Evolutionary conservation across 1,140 invertebrate genomes (phyloP).

Genomic region (Lepidostoma basale): DNA sequence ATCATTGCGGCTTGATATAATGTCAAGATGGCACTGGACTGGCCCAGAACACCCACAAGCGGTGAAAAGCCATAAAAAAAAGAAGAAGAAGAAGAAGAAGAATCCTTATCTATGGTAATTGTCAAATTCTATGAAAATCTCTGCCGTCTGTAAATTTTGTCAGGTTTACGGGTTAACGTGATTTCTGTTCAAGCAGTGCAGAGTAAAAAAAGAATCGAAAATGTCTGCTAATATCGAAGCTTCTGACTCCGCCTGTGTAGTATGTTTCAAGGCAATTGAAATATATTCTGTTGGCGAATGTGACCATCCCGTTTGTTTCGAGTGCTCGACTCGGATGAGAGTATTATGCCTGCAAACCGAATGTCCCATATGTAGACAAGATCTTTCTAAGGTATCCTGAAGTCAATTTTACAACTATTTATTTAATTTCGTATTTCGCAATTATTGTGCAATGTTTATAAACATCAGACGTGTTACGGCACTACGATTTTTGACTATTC

Average conservation of each 20-base stretch:
- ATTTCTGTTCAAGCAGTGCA: background rate
- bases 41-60: no score
- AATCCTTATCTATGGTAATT: no score
- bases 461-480: no score
- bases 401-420: background rate
- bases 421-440: background rate
- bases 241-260: slow-evolving; percentile 67
- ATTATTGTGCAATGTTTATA: slow-evolving; percentile 4
- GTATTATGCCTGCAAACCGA: slow-evolving; percentile 91
- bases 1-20: no score
- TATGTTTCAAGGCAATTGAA: slow-evolving; percentile 85
- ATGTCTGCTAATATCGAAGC: slow-evolving; percentile 20
- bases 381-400: slow-evolving; percentile 79
- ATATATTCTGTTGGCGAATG: slow-evolving; percentile 81
- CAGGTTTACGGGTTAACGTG: slow-evolving; percentile 1
- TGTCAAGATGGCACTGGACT: no score
- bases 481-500: no score
- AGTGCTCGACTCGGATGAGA: slow-evolving; percentile 93
- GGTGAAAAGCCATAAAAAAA: no score
- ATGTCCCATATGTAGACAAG: slow-evolving; percentile 92
- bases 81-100: no score
- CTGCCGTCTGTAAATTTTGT: background rate
- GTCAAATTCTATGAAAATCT: background rate
- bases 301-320: slow-evolving; percentile 95
- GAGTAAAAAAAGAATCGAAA: slow-evolving; percentile 3